phyloP scores from a whole-genome alignment of 1,140 invertebrate species.

The Diploscapter pachys region DNA sequence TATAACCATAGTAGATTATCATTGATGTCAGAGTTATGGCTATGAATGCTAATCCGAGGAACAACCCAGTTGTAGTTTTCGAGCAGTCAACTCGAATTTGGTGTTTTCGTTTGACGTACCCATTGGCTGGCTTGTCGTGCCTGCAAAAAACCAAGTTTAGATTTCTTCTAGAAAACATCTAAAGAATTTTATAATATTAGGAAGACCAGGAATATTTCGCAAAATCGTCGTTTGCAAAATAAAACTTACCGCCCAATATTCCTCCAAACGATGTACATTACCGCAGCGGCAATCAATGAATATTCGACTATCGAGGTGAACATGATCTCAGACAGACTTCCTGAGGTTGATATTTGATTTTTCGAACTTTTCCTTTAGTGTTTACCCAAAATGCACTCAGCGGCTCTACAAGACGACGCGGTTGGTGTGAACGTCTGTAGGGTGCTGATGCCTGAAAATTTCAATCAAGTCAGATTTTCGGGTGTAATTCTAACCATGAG shows the following conservation, averaged over 20 bases:
- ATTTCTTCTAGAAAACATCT: background rate
- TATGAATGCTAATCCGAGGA: conserved; percentile 53
- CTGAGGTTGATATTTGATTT: conserved; percentile 63
- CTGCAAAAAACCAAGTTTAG: background rate
- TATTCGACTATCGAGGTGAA: conserved; percentile 93
- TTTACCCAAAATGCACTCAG: conserved; percentile 52
- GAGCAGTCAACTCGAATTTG: conserved; percentile 56
- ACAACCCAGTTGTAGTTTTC: conserved; percentile 51
- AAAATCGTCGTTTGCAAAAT: no score
- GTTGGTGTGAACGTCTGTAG: no score
- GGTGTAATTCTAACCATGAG: background rate
- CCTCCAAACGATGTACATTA: conserved; percentile 94
- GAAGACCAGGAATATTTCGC: no score
- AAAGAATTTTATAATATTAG: no score
- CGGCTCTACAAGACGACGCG: conserved; percentile 36
- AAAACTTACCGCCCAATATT: conserved; percentile 30
- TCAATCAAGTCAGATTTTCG: no score
- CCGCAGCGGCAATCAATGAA: conserved; percentile 88
- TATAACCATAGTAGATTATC: conserved; percentile 56
- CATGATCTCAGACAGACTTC: conserved; percentile 80
- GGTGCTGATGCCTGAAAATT: no score
- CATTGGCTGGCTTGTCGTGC: conserved; percentile 10
- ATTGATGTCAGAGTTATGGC: conserved; percentile 57
- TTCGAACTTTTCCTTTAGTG: conserved; percentile 30
- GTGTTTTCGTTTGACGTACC: conserved; percentile 45